Conservation (phyloP, 2,888 invertebrate species). For the Thysanoteuthis rhombus region DNA sequence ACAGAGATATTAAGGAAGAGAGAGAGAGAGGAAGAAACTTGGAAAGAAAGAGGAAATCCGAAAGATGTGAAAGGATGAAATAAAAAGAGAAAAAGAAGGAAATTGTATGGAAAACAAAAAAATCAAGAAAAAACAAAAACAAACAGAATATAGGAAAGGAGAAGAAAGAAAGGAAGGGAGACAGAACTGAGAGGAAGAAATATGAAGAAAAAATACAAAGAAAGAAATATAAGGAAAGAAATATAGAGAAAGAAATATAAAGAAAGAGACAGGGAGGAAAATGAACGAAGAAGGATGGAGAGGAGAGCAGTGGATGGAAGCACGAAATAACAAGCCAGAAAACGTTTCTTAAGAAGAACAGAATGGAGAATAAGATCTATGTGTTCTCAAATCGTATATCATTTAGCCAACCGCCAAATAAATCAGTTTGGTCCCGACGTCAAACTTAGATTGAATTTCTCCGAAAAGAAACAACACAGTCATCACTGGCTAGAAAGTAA, state of each 20-base stretch:
- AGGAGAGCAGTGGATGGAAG: background rate
- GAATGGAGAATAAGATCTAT: background rate
- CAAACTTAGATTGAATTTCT: constrained; percentile 12
- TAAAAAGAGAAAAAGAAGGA: too few species aligned
- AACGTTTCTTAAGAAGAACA: background rate
- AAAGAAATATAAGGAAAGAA: too few species aligned
- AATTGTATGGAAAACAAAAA: too few species aligned
- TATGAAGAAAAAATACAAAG: background rate
- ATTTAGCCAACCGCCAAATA: background rate
- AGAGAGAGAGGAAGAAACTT: too few species aligned
- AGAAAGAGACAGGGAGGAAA: background rate
- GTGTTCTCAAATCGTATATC: background rate
- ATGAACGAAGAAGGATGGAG: too few species aligned
- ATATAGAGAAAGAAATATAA: background rate
- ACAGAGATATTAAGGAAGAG: too few species aligned
- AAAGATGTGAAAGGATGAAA: too few species aligned
- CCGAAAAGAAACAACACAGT: background rate
- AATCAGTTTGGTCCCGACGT: background rate
- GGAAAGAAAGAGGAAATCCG: too few species aligned
- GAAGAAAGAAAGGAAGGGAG: background rate
- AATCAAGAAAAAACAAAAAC: too few species aligned
- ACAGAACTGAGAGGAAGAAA: background rate
- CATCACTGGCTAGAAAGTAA: background rate
- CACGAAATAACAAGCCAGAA: background rate
- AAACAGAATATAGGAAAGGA: background rate